Conservation (phyloP, 1,140 invertebrate genomes). For the Trinorchestia longiramus region DNA sequence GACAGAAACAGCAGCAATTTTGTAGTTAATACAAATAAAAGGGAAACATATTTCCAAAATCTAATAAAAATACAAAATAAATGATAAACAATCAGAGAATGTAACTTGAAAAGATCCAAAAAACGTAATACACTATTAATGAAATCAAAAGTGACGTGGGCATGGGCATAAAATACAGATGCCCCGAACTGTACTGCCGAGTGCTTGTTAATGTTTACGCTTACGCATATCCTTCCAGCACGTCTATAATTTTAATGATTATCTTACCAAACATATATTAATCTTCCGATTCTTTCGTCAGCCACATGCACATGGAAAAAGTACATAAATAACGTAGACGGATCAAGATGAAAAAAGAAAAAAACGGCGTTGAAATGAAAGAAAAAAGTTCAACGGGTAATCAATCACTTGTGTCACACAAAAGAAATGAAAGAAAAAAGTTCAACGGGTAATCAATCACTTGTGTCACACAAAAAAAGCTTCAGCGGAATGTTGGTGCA, state of each 20-base stretch:
- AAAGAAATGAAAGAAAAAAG: background rate
- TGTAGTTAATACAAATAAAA: background rate
- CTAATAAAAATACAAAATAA: background rate
- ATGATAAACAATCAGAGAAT: background rate
- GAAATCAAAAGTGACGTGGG: background rate
- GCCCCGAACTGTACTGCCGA: too few species aligned
- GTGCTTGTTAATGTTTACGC: too few species aligned
- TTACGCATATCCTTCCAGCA: too few species aligned
- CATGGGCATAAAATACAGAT: too few species aligned
- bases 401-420: background rate
- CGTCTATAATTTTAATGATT: too few species aligned
- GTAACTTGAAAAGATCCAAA: background rate
- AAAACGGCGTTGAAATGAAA: background rate
- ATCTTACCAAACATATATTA: too few species aligned
- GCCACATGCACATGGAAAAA: too few species aligned
- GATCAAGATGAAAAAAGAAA: background rate
- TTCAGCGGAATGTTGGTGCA: background rate
- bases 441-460: background rate
- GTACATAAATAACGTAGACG: background rate
- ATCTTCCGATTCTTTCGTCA: too few species aligned
- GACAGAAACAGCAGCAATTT: background rate
- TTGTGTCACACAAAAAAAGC: background rate
- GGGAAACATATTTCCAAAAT: background rate
- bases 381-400: background rate
- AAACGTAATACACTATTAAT: too few species aligned